A percentile compares a stretch with the other conserved stretches of the same genome.
phyloP scores from a whole-genome alignment of 2,888 invertebrate species.

The Troides oblongomaculatus region DNA sequence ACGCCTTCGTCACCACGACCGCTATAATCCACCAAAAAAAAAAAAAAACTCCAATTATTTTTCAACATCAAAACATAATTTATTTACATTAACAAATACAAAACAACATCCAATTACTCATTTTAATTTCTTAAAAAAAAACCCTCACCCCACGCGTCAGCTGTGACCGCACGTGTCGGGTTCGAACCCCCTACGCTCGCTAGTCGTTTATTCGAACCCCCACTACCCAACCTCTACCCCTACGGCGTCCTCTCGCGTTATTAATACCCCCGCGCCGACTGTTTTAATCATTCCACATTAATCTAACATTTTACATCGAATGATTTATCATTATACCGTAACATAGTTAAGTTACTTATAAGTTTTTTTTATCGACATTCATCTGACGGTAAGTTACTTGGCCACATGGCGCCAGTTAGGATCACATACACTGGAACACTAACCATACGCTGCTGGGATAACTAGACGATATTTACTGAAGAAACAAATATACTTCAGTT shows the following conservation, averaged over 20 bases:
- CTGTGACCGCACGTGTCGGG: conserved; percentile 30
- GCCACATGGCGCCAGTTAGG: no score
- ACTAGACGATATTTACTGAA: no score
- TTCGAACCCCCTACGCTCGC: conserved; percentile 14
- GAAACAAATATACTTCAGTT: no score
- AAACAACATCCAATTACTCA: conserved; percentile 12
- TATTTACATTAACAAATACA: background rate
- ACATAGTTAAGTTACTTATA: no score
- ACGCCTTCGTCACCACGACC: no score
- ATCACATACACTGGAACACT: no score
- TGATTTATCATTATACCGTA: no score
- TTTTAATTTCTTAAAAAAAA: conserved; percentile 16
- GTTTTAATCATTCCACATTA: conserved; percentile 26
- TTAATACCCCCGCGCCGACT: conserved; percentile 18
- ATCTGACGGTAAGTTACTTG: no score
- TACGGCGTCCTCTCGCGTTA: conserved; percentile 3
- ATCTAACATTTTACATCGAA: conserved; percentile 1
- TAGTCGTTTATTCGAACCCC: conserved; percentile 8
- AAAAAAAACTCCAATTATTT: no score
- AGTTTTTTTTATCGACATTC: no score
- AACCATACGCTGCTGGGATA: no score
- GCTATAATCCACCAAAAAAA: no score
- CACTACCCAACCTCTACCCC: background rate
- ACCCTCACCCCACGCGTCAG: conserved; percentile 28
- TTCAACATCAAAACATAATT: background rate